Evolutionary conservation across 2,888 invertebrate species (phyloP), one percentile per base, ranked within the genome.

Genomic region (Ochropacha duplaris): DNA sequence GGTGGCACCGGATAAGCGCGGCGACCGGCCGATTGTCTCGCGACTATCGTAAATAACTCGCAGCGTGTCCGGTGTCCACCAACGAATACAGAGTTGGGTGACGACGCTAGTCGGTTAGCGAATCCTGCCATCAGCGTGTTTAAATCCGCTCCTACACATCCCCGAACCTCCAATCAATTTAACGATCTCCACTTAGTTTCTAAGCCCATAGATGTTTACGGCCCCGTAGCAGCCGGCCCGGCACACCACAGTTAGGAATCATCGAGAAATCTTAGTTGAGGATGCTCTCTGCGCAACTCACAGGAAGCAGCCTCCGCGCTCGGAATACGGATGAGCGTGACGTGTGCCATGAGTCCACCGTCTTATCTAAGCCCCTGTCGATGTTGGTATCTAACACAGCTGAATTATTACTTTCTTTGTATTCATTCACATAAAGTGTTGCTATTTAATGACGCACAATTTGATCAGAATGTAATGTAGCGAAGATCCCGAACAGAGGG

Each of bases 31-130:
- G 89, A 92, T 92, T 91, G 92, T 92, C 87, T 89, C 84, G 84
- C 86, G 80, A 79, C 85, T 84, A 83, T 91, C 91, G 91, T 92
- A 92, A 92, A 92, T 92, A 90, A 92, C 90, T 83, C 84, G 82
- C 76, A 67, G 78, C 76, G 81, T 90, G 90, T 91, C 91, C 90
- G 91, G 90, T 88, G 82, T 79, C 80, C 75, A 82, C 80, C 71
- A 77, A 52, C 77, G 90, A 86, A 90, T 90, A 89, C 90, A 83
- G 87, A 90, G 84, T 88, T 83, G 78, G 72, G 71, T 74, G 76
- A 68, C 76, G 76, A 26, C 55, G 72, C 44, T 19, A 19, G 19
- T n/a, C 31, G 52, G 76, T 78, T 84, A 73, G 87, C 86, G 81
- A 87, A 89, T 83, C 81, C 83, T 72, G 69, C 66, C 69, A 62